Evolutionary conservation across 2,888 invertebrate genomes (phyloP), one percentile per base, ranked within the genome.

Genomic region (Parnassius orleans): DNA sequence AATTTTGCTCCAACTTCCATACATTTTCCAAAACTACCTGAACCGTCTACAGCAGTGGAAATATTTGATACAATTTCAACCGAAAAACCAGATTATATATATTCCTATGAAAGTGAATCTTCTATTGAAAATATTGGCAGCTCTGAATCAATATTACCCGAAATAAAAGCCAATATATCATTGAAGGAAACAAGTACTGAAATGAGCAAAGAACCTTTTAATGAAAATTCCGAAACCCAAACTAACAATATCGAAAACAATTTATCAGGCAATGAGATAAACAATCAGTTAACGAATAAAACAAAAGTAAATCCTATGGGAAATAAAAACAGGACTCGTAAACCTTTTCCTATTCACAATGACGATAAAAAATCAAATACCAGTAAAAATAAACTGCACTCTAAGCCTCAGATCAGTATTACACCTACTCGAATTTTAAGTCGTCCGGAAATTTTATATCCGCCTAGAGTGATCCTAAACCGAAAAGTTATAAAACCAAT

Each of bases 1-100:
- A 85, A 86, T 66, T 89, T 90, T 68, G 80, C 73, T 54, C 85
- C 87, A 2, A 83, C 87, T 14, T 79, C 87, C 50, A 77, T 88
- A 61, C 78, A 83, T 60, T 85, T 82, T 69, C 82, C 87, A 52
- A 76, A 80, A 60, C 68, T 65, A 51, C 59, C 74, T 43, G 68
- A 77, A 60, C 68, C 85, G 24, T 77, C 86, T 3, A 76, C 66
- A 59, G 64, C 66, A 24, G 69, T 78, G 24, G 74, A 79, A 15
- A 66, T 67, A n/a, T 63, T 66, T 19, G 77, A 80, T 54, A 63
- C 68, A 14, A 68, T 77, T 44, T 77, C 80, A 10, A 74, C 65
- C 43, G 72, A 73, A 68, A 68, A 70, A 65, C 57, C 64, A 46
- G 68, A 80, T 68, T 61, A 77, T 69, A 83, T 83, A 7, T 77